Evolutionary conservation across 2,797 vertebrate species (phyloP), one percentile per base, ranked within the genome.

Genomic region (Craterocephalus amniculus): DNA sequence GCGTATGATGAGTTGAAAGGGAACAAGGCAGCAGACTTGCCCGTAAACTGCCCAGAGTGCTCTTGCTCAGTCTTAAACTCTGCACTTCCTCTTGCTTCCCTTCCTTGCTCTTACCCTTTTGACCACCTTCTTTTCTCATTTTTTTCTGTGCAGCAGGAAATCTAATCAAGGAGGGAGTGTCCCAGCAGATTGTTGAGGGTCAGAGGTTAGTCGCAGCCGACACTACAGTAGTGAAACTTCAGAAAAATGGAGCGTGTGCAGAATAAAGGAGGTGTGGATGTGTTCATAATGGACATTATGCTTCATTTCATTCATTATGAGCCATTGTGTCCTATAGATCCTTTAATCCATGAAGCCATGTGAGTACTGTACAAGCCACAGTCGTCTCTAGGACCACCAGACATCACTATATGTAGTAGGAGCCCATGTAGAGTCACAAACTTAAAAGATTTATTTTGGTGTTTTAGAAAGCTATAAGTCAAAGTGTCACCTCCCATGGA

Each of bases 101-200:
- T 20, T 57, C 43, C 36, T 22, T 20, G 31, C 35, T 27, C 74
- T 64, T 35, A 45, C 70, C 72, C 67, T 48, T 83, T 57, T 76
- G 78, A 85, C 72, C 72, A 8, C 9, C 6, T 31, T 48, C 63
- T 74, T 65, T 73, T 35, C 64, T 70, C 69, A 78, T 77, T 83
- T 74, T 65, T 66, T 61, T 54, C 72, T 1, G 11, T 29, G 58
- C 79, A 70, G 83, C 68, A 86, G 87, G 86, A 91, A 88, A 88
- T 85, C 79, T 84, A 88, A 88, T 90, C 87, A 85, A 40, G 57
- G 22, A 70, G 76, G 81, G 82, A 85, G 86, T 83, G 88, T 85
- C 80, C 54, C 31, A 4, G 26, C 64, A 67, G 72, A 85, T 31
- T 58, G 52, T 22, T 64, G 61, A 62, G 55, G 63, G 78, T 73